phyloP scores from a whole-genome alignment of 2,888 invertebrate species.

The Papilio gigon region DNA sequence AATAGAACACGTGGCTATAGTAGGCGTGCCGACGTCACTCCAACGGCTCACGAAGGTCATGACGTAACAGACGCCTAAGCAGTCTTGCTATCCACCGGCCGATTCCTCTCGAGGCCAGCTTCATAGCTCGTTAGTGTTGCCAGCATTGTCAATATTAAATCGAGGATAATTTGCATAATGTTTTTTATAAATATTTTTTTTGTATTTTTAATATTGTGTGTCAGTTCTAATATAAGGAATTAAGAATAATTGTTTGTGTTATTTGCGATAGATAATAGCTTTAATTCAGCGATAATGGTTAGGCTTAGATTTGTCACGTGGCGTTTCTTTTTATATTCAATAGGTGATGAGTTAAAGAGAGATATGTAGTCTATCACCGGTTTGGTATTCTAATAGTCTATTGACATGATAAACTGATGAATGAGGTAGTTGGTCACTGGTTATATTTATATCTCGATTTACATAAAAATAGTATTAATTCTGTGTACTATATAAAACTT shows the following conservation, averaged over 20 bases:
- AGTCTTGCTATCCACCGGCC: constrained; percentile 71
- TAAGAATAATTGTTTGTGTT: neutral
- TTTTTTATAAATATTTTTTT: neutral
- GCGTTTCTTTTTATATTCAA: neutral
- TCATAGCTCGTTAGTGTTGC: constrained; percentile 28
- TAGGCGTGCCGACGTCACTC: constrained; percentile 75
- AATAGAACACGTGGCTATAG: constrained; percentile 65
- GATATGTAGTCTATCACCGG: neutral
- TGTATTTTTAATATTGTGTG: neutral
- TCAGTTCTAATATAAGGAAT: neutral
- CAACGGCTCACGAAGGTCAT: constrained; percentile 73
- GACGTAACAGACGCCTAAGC: constrained; percentile 70
- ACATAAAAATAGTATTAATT: too few relatives aligned
- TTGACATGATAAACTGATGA: neutral
- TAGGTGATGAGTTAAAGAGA: neutral
- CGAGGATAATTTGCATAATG: constrained; percentile 20
- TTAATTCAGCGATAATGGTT: neutral
- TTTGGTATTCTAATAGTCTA: neutral
- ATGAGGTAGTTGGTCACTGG: neutral
- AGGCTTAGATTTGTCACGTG: neutral
- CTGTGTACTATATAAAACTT: too few relatives aligned
- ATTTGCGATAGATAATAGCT: neutral
- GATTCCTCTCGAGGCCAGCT: constrained; percentile 69
- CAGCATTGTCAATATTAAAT: constrained; percentile 23
- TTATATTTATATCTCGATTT: too few relatives aligned